Percentiles rank a stretch among this genome's conserved stretches.
Evolutionary conservation across 2,113 vertebrate genomes (phyloP).

Genomic region (Amia ocellicauda): DNA sequence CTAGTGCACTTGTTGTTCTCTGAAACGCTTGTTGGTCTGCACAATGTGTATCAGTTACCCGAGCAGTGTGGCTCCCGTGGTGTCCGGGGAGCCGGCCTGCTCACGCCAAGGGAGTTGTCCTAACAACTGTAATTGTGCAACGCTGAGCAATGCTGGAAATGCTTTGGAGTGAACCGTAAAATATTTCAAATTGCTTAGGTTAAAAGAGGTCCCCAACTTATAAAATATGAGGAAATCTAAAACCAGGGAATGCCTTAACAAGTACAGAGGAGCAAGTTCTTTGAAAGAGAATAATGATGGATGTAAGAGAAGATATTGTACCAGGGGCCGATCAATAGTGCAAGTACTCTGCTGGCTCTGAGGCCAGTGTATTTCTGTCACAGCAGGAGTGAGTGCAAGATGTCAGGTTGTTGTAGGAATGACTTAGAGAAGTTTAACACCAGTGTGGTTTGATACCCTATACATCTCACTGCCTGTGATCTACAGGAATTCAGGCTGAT

Average conservation of each 20-base stretch:
- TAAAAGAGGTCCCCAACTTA: conserved; percentile 39
- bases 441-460: conserved; percentile 42
- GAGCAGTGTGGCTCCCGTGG: background rate
- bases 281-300: conserved; percentile 57
- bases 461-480: conserved; percentile 37
- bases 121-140: conserved; percentile 62
- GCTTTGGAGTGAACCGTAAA: conserved; percentile 59
- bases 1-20: background rate
- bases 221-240: conserved; percentile 50
- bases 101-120: conserved; percentile 53
- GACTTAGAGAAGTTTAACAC: conserved; percentile 43
- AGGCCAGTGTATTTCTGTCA: conserved; percentile 49
- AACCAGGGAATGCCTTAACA: conserved; percentile 46
- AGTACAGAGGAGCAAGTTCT: conserved; percentile 26
- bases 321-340: conserved; percentile 57
- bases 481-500: conserved; percentile 34
- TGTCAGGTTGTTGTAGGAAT: conserved; percentile 50
- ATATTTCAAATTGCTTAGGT: conserved; percentile 57
- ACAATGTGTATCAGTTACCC: conserved; percentile 41
- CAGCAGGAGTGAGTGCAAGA: conserved; percentile 49
- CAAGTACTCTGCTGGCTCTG: conserved; percentile 44
- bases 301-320: conserved; percentile 57
- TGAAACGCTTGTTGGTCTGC: conserved; percentile 7
- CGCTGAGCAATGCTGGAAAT: conserved; percentile 46
- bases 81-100: conserved; percentile 46